These are phyloP conservation scores for Hetaerina titia DNA, from an alignment of 2,888 invertebrate species.

Conservation along the genomic window DNA sequence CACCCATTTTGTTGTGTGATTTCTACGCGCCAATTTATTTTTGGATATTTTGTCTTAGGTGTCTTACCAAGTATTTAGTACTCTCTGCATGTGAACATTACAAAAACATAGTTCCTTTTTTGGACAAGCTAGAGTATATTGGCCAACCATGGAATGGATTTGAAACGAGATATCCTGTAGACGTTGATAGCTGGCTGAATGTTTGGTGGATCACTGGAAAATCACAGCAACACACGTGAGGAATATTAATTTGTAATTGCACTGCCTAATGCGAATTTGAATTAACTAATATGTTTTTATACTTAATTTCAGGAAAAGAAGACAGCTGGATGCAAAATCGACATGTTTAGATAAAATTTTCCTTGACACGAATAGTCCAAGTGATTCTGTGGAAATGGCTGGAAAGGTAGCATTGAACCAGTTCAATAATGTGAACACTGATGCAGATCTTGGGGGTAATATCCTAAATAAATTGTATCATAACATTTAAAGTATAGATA, in stretches of 20 bases:
- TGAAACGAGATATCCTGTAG: not conserved
- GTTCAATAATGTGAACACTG: not conserved
- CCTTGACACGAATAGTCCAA: not conserved
- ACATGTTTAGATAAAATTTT: not conserved
- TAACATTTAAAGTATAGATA: no score
- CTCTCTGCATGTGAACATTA: constrained; percentile 48
- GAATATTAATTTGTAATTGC: not conserved
- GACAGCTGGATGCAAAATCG: not conserved
- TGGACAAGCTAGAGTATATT: not conserved
- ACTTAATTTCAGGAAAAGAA: not conserved
- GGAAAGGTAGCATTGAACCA: not conserved
- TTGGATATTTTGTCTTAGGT: not conserved
- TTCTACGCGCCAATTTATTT: not conserved
- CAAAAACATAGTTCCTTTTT: constrained; percentile 20
- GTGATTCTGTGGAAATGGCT: not conserved
- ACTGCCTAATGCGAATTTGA: not conserved
- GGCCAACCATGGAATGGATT: not conserved
- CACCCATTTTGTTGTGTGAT: no score
- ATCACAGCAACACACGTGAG: not conserved
- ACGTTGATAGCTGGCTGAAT: constrained; percentile 14
- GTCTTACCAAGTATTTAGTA: constrained; percentile 14
- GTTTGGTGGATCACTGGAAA: constrained; percentile 12
- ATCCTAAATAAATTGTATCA: no score
- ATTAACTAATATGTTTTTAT: not conserved
- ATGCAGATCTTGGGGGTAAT: constrained; percentile 41